Base-by-base conservation (phyloP, 2,797 vertebrate genomes). In the Coranthus polyacanthus region DNA sequence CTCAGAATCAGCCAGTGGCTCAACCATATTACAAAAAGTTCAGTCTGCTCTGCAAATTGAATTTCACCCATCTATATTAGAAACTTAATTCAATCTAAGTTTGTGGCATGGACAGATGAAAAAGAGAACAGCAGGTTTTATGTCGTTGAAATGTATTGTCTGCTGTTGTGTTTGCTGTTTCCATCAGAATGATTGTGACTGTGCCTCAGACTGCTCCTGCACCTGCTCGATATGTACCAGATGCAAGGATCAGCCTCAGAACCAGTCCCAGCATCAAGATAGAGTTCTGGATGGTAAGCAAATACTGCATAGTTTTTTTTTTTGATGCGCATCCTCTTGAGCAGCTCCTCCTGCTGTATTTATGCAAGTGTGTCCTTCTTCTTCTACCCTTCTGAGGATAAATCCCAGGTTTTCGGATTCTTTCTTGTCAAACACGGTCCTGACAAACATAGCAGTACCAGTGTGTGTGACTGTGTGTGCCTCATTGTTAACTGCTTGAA, bases 201-300 rank as follows among this genome's bases (percentile, higher is more conserved):
- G 97, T 68, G 89, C 90, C 0, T 94, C 97, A 2, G 94, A 94
- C 72, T 96, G 94, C 42, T 95, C 95, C 12, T 98, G 96, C 12
- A 70, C 89, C 75, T 97, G 96, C 62, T 91, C 93, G 86, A 94
- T 93, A 72, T 98, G 96, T 72, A 94, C 84, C 49, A 75, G 44
- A 22, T 80, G 85, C 47, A 94, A 94, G 71, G 95, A 92, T 39
- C 88, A 91, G 69, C 86, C 85, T 39, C 91, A 92, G 57, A 69
- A 72, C 47, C 85, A 70, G 53, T 58, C 29, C 17, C 83, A 81
- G 68, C 77, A 88, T 20, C 51, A 78, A 0, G 92, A 94, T 68
- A 76, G 95, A 89, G 92, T 92, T 57, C 62, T 98, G 62, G 96
- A 98, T 0, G 97, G 97, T 99, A 88, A 94, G 93, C 36, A 17